phyloP scores from a whole-genome alignment of 2,797 vertebrate genomes.

The Scomberomorus guttatus region DNA sequence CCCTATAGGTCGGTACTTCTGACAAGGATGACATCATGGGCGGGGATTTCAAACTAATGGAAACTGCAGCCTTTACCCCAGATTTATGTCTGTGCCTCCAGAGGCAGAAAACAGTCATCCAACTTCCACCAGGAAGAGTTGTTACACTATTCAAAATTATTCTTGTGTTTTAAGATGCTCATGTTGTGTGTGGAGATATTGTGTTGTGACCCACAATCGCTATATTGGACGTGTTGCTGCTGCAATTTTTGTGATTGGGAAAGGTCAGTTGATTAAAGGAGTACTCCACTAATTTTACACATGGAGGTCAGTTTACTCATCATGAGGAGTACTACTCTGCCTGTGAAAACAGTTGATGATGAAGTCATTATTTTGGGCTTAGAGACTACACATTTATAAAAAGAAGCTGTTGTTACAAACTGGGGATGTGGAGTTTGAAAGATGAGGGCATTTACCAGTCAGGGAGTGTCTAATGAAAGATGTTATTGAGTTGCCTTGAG shows the following conservation, averaged over 20 bases:
- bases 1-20: conserved; percentile 8
- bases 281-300: background rate
- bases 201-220: background rate
- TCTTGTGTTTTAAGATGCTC: conserved; percentile 15
- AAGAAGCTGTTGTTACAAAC: background rate
- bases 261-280: conserved; percentile 1
- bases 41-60: conserved; percentile 37
- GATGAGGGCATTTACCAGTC: background rate
- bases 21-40: conserved; percentile 32
- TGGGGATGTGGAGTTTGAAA: background rate
- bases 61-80: conserved; percentile 39
- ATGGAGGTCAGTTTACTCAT: background rate
- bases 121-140: conserved; percentile 23
- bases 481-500: no score
- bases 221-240: conserved; percentile 13
- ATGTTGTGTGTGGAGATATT: conserved; percentile 1
- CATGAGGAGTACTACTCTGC: background rate
- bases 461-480: background rate
- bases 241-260: background rate
- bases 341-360: background rate
- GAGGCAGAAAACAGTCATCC: background rate
- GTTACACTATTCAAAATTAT: background rate
- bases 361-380: background rate
- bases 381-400: background rate
- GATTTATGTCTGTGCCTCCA: conserved; percentile 22